phyloP scores from a whole-genome alignment of 2,888 invertebrate genomes.

The Entomobrya multifasciata region DNA sequence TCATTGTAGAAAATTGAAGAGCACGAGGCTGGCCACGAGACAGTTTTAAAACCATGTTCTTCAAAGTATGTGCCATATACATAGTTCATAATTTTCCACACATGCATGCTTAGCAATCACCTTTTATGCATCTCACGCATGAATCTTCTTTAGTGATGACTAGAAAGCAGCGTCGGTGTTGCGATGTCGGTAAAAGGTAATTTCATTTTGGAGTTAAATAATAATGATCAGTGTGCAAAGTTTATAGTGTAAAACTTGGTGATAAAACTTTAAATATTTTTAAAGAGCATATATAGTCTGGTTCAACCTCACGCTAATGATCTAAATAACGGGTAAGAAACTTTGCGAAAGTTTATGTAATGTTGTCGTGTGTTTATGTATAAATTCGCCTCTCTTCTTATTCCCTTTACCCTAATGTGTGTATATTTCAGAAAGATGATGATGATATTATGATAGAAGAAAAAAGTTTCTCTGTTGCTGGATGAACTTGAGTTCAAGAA shows the following conservation, averaged over 20 bases:
- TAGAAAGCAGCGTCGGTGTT: neutral
- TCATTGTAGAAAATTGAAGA: neutral
- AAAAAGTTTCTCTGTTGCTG: too few relatives aligned
- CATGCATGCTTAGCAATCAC: too few relatives aligned
- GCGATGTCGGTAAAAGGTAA: neutral
- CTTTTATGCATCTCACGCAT: neutral
- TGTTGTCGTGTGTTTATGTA: conserved; percentile 2
- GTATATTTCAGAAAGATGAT: too few relatives aligned
- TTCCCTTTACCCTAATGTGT: too few relatives aligned
- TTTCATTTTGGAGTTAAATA: conserved; percentile 21
- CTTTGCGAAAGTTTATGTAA: neutral
- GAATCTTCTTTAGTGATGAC: neutral
- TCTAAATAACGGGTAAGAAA: neutral
- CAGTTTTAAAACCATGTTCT: conserved; percentile 17
- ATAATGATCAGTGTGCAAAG: conserved; percentile 3
- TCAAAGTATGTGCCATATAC: too few relatives aligned
- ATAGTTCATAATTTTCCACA: neutral
- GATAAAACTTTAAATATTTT: conserved; percentile 1
- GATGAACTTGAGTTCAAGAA: conserved; percentile 55
- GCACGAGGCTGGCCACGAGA: conserved; percentile 16
- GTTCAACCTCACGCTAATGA: conserved; percentile 10
- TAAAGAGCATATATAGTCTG: too few relatives aligned
- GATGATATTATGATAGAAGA: too few relatives aligned
- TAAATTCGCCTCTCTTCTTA: too few relatives aligned
- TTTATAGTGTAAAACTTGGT: neutral